phyloP scores from a whole-genome alignment of 2,888 invertebrate species.

The Stenoptilia bipunctidactyla region DNA sequence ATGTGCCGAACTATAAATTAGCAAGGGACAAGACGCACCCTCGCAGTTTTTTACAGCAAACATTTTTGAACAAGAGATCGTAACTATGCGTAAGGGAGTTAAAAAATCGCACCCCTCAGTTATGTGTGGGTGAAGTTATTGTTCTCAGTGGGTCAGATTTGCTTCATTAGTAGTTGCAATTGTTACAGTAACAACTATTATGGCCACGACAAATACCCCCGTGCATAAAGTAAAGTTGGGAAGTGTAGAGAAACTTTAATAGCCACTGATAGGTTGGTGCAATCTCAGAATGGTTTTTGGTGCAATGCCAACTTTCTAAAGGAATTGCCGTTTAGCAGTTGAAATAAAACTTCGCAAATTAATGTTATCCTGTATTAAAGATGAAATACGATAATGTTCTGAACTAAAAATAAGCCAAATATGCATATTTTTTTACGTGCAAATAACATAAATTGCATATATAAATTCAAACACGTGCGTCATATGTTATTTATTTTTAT shows the following conservation, averaged over 20 bases:
- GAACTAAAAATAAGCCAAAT: not conserved
- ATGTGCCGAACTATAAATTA: slow-evolving; percentile 66
- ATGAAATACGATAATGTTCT: not conserved
- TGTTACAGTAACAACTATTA: not conserved
- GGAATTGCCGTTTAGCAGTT: not conserved
- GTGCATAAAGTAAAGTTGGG: not conserved
- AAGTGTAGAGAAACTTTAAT: not conserved
- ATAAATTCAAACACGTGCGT: too few relatives aligned
- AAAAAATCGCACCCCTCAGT: slow-evolving; percentile 54
- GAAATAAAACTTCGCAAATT: slow-evolving; percentile 1
- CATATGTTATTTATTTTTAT: too few relatives aligned
- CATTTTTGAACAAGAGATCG: slow-evolving; percentile 58
- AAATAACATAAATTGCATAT: too few relatives aligned
- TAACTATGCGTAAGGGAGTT: slow-evolving; percentile 62
- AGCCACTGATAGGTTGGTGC: not conserved
- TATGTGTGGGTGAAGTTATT: slow-evolving; percentile 23
- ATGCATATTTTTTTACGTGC: too few relatives aligned
- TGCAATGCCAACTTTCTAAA: not conserved
- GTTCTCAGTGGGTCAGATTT: slow-evolving; percentile 15
- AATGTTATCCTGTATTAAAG: slow-evolving; percentile 1
- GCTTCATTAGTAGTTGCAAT: slow-evolving; percentile 18
- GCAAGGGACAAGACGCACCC: slow-evolving; percentile 59
- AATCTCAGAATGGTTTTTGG: slow-evolving; percentile 1
- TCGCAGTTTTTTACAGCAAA: slow-evolving; percentile 60
- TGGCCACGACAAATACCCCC: not conserved